Percentiles rank a stretch among this genome's conserved stretches.
Conservation (phyloP, 2,797 vertebrate genomes). For the Spinus olivaceus region DNA sequence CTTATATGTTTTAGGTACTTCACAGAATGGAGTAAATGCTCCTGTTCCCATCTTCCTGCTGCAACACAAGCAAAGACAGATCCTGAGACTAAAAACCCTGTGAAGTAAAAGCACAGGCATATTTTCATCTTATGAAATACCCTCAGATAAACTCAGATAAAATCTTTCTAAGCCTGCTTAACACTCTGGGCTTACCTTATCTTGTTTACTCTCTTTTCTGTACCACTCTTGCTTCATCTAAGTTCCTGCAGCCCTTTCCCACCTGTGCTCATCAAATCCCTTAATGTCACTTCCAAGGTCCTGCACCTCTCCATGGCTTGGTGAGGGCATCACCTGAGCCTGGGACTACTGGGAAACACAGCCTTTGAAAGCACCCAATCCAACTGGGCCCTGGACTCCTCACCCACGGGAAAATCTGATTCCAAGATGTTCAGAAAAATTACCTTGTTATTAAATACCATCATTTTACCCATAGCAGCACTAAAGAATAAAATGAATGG, state of each 20-base stretch:
- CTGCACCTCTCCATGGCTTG: background rate
- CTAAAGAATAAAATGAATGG: background rate
- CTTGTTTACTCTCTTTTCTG: background rate
- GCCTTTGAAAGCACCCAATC: rapidly evolving
- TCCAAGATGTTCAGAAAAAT: background rate
- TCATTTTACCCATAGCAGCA: background rate
- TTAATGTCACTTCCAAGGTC: background rate
- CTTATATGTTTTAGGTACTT: background rate
- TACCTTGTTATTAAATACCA: background rate
- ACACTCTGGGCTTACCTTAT: background rate
- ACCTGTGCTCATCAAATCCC: background rate
- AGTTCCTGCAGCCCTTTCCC: background rate
- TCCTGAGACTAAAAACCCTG: background rate
- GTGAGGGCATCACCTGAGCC: background rate
- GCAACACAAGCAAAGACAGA: background rate
- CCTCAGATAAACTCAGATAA: background rate
- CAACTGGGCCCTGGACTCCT: background rate
- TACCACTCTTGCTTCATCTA: background rate
- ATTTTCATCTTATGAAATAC: background rate
- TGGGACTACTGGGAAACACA: background rate
- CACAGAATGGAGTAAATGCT: background rate
- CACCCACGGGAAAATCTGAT: rapidly evolving
- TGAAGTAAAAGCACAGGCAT: background rate
- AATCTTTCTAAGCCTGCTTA: background rate
- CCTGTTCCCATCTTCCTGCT: background rate